Base-by-base conservation (phyloP, 2,797 vertebrate species). In the Fringilla coelebs region DNA sequence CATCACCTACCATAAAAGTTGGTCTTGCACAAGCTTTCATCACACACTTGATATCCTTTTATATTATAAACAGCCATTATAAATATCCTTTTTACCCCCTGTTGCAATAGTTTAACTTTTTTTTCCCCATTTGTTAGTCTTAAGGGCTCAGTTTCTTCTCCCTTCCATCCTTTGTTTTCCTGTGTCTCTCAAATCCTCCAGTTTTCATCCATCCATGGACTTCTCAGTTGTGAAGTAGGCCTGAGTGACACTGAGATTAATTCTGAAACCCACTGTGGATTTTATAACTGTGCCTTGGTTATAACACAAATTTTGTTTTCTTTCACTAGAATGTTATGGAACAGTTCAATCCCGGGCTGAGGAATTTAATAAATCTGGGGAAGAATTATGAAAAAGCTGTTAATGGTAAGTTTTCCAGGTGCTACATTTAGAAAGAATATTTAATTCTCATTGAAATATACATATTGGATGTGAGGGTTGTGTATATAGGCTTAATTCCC, bases 301-400 rank as follows among this genome's bases (percentile, higher is more conserved):
- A 1, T 88, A 89, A 95, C 71, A 75, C 61, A 58, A 18, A 75
- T 88, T 85, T 83, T 91, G 13, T 92, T 94, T 96, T 90, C 92
- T 96, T 94, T 96, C 95, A 9, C 81, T 96, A 99, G 99, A 99
- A 99, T 99, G 99, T 99, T 94, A 98, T 99, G 99, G 99, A 99
- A 86, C 99, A 99, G 94, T 99, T 99, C 97, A 99, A 99, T 97
- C 99, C 99, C 1, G 98, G 99, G 31, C 97, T 99, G 93, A 98
- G 99, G 96, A 99, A 99, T 97, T 98, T 99, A 96, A 99, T 99
- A 96, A 99, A 98, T 97, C 98, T 99, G n/a, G 99, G 99, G 61
- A 99, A 99, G 97, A 99, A 97, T 98, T 99, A 99, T 38, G 99
- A 99, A 97, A 99, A 99, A 96, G 98, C 99, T 32, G 99, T 99